Base-by-base conservation (phyloP, 2,113 vertebrate species). In the Anhinga anhinga region DNA sequence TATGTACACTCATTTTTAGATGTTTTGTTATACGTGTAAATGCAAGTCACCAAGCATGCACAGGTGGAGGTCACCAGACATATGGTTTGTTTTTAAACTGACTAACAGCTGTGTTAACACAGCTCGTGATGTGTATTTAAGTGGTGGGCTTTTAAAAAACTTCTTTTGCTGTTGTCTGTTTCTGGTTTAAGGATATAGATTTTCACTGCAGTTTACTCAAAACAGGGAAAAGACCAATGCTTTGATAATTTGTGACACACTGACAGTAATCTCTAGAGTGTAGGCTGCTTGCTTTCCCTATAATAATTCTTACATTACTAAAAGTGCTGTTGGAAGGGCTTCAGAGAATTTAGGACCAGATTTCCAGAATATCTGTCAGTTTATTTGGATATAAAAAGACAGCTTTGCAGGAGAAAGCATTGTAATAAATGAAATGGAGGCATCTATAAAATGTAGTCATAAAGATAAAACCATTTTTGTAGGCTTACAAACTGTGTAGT, bases 311-410 rank as follows among this genome's bases (percentile, higher is more conserved):
- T 96, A 50, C 22, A 61, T 94, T 94, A 44, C 45, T 96, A 44
- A 95, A 56, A 58, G 74, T 61, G 22, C 40, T 77, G 19, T 25
- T 96, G 50, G 42, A 92, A 97, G 56, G 66, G 7, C 83, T 91
- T 96, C 82, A 76, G 40, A 93, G 59, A 91, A 93, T 97, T 88
- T 91, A 89, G 92, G 53, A 80, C 45, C 18, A 70, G 32, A 86
- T 84, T 93, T 97, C 85, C 34, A 92, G 53, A 96, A 65, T 76
- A 88, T 93, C 49, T 83, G 50, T 59, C 76, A 90, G 83, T 85
- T 97, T 94, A 88, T 79, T 53, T 96, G n/a, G 47, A 70, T 93
- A 79, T 21, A 85, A 59, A 93, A 34, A 87, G 89, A 87, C 50
- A 91, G 63, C 45, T 97, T 71, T 90, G 47, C 13, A 45, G 53